A percentile compares a stretch with the other conserved stretches of the same genome.
phyloP scores from a whole-genome alignment of 2,113 vertebrate species.

The Girardinichthys multiradiatus region DNA sequence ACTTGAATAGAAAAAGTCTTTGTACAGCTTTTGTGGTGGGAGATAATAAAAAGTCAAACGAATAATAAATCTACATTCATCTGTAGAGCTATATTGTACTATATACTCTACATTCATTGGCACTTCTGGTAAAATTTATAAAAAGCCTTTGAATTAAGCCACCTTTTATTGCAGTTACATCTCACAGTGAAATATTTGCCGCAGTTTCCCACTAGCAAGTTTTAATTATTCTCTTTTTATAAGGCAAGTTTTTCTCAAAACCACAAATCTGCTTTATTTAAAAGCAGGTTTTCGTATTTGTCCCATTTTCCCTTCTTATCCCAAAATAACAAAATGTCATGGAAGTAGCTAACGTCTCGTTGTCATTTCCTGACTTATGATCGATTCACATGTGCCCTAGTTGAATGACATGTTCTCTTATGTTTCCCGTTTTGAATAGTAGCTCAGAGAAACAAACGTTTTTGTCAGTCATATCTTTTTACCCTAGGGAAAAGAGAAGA shows the following conservation, averaged over 20 bases:
- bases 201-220: neutral
- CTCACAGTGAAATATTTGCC: neutral
- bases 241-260: neutral
- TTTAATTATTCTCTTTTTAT: neutral
- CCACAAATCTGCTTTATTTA: neutral
- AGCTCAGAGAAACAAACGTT: neutral
- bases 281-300: neutral
- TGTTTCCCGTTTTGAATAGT: neutral
- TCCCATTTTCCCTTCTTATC: neutral
- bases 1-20: conserved; percentile 21
- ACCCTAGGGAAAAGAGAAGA: too few species aligned
- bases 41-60: neutral
- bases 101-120: neutral
- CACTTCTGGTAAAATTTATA: neutral
- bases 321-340: neutral
- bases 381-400: neutral
- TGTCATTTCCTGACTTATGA: neutral
- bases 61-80: neutral
- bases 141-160: neutral
- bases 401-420: neutral
- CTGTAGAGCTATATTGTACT: neutral
- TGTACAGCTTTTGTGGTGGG: neutral
- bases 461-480: too few species aligned
- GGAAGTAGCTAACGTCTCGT: neutral
- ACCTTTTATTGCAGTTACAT: neutral